Conservation (phyloP, 37 sponge, comb jelly and placozoan species). For the Dysidea cf. avara region DNA sequence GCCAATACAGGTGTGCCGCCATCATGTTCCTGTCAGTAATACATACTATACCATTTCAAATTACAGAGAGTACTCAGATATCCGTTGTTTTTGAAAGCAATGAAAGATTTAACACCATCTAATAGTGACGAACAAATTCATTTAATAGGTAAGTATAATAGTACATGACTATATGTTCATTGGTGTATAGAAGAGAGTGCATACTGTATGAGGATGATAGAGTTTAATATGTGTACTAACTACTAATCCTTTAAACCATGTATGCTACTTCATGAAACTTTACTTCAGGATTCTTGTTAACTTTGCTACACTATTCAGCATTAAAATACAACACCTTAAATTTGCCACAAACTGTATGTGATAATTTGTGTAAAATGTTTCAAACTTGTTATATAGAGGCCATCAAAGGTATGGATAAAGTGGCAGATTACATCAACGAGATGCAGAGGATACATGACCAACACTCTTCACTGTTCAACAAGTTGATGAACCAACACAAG, state of each 20-base stretch:
- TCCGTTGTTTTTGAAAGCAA: slow-evolving; percentile 72
- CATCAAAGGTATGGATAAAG: slow-evolving; percentile 41
- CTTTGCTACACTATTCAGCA: background rate
- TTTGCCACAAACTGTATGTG: too few relatives aligned
- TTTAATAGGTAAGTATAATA: slow-evolving; percentile 26
- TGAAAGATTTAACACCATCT: slow-evolving; percentile 33
- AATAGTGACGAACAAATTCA: slow-evolving; percentile 51
- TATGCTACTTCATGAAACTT: too few relatives aligned
- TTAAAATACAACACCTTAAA: too few relatives aligned
- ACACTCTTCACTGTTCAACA: slow-evolving; percentile 55
- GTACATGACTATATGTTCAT: too few relatives aligned
- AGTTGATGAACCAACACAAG: slow-evolving; percentile 14
- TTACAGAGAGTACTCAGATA: slow-evolving; percentile 75
- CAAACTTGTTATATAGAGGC: slow-evolving; percentile 55
- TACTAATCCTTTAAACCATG: too few relatives aligned
- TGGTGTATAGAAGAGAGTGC: too few relatives aligned
- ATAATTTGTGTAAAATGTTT: too few relatives aligned
- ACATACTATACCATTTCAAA: background rate
- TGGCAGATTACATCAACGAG: slow-evolving; percentile 81
- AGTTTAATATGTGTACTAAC: too few relatives aligned
- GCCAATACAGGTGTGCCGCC: slow-evolving; percentile 53
- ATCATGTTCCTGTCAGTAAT: background rate
- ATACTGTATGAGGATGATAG: too few relatives aligned
- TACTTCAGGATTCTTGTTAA: too few relatives aligned
- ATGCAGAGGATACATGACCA: slow-evolving; percentile 73